Percentiles rank a stretch among this genome's conserved stretches.
These are phyloP conservation scores for Mayetiola destructor DNA, from an alignment of 2,888 invertebrate genomes.

Conservation along the genomic window DNA sequence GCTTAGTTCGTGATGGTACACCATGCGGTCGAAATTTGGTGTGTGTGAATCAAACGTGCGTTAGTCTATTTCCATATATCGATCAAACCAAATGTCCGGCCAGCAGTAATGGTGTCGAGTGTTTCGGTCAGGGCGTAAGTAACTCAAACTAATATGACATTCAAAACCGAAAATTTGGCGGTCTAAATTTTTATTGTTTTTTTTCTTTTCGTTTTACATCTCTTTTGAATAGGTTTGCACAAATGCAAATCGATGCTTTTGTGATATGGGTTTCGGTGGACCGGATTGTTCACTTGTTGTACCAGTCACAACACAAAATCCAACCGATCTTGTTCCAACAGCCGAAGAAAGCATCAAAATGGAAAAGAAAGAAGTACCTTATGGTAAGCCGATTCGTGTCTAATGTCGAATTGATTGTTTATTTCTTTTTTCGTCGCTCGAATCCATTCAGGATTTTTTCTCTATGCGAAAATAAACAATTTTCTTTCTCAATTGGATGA, in stretches of 20 bases:
- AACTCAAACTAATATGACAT: background rate
- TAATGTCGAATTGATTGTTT: background rate
- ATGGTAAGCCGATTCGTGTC: conserved; percentile 51
- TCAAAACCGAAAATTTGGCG: background rate
- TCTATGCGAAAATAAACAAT: background rate
- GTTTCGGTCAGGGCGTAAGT: conserved; percentile 92
- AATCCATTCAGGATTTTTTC: background rate
- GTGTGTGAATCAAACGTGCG: conserved; percentile 88
- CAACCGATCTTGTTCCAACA: conserved; percentile 36
- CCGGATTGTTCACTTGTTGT: conserved; percentile 71
- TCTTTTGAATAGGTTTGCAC: conserved; percentile 61
- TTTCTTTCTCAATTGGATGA: background rate
- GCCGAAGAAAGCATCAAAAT: conserved; percentile 46
- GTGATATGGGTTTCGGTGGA: conserved; percentile 76
- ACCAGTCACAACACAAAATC: conserved; percentile 45
- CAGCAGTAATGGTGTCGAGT: conserved; percentile 75
- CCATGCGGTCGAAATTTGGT: conserved; percentile 85
- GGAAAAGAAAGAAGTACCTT: conserved; percentile 84
- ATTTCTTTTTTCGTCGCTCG: background rate
- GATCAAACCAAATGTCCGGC: conserved; percentile 81
- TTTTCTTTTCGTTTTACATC: conserved; percentile 15
- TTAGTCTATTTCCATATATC: conserved; percentile 67
- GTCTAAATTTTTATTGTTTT: background rate
- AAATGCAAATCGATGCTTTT: conserved; percentile 82
- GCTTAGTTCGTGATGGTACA: conserved; percentile 85